Conservation (phyloP, 1,140 invertebrate species). For the Calosoma granatense region DNA sequence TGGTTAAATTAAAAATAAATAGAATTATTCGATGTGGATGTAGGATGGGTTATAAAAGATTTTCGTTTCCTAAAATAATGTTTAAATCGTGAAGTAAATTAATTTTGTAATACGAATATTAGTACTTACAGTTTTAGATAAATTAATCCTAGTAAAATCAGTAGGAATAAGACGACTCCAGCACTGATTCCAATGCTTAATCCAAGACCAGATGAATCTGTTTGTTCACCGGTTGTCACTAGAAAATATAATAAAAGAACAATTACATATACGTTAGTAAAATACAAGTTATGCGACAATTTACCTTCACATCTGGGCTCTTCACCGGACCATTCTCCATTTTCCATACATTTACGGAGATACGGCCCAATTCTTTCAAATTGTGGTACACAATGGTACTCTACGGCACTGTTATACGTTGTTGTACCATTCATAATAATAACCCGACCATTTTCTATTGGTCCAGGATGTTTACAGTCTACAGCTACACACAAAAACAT, state of each 20-base stretch:
- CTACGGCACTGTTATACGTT: constrained; percentile 70
- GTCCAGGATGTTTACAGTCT: constrained; percentile 66
- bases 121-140: constrained; percentile 64
- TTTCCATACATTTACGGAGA: constrained; percentile 69
- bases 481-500: constrained; percentile 49
- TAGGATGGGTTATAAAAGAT: background rate
- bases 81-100: too few species aligned
- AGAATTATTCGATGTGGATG: background rate
- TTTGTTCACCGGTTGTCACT: constrained; percentile 51
- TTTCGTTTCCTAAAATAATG: background rate
- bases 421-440: constrained; percentile 71
- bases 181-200: constrained; percentile 70
- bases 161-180: constrained; percentile 62
- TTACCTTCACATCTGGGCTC: constrained; percentile 64
- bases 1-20: background rate
- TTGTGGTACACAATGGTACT: constrained; percentile 81
- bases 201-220: constrained; percentile 58
- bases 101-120: background rate
- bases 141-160: constrained; percentile 63
- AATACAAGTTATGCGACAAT: background rate
- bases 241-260: constrained; percentile 20
- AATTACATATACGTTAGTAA: background rate
- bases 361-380: constrained; percentile 73
- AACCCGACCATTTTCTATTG: constrained; percentile 73
- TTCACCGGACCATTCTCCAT: constrained; percentile 73